Conservation (phyloP, 2,888 invertebrate genomes). For the Ectemnius cavifrons region DNA sequence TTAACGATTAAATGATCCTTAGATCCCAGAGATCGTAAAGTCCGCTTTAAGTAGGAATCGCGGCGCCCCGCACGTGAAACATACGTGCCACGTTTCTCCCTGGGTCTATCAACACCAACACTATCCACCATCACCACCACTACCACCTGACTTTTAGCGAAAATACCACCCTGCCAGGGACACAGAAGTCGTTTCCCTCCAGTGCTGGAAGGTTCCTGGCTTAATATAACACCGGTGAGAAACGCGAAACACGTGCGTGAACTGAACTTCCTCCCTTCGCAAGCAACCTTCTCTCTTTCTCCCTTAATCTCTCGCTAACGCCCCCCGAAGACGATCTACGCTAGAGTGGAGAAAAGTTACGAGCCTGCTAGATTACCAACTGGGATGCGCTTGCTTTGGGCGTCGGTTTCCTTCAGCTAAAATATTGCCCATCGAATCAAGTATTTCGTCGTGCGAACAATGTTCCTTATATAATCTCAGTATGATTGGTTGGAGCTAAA, state of each 20-base stretch:
- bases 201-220: constrained; percentile 30
- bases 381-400: constrained; percentile 43
- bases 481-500: not conserved
- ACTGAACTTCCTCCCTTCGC: constrained; percentile 55
- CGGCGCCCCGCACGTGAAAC: not conserved
- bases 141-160: not conserved
- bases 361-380: constrained; percentile 34
- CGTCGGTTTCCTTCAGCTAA: constrained; percentile 12
- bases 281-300: constrained; percentile 11
- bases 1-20: constrained; percentile 54
- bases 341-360: constrained; percentile 45
- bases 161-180: constrained; percentile 21
- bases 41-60: constrained; percentile 48
- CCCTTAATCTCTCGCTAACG: constrained; percentile 22
- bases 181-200: constrained; percentile 39
- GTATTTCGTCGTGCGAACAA: not conserved
- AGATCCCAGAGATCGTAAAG: constrained; percentile 58
- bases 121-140: no score
- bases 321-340: constrained; percentile 13
- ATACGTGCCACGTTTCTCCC: no score
- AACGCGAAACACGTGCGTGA: constrained; percentile 65
- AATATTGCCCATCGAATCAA: not conserved
- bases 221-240: constrained; percentile 65
- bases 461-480: not conserved
- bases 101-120: no score